phyloP scores from a whole-genome alignment of 2,113 vertebrate genomes.

The Taurulus bubalis region DNA sequence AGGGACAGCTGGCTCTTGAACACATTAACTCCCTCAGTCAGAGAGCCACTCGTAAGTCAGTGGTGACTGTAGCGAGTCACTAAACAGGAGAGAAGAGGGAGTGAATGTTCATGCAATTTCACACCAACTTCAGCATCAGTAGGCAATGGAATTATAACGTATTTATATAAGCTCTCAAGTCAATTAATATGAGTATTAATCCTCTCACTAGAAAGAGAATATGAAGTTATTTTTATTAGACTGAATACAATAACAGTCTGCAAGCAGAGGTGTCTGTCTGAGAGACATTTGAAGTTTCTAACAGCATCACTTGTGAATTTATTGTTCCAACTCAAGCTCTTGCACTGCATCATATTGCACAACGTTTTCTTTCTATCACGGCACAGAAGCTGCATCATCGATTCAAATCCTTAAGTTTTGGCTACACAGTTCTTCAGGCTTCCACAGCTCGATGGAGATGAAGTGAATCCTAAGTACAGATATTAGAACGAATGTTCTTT shows the following conservation, averaged over 20 bases:
- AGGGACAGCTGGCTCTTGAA: constrained; percentile 77
- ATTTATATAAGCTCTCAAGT: constrained; percentile 48
- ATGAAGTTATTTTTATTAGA: constrained; percentile 37
- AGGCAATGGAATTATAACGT: constrained; percentile 22
- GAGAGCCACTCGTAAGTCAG: constrained; percentile 36
- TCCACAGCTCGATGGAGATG: neutral
- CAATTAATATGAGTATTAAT: constrained; percentile 28
- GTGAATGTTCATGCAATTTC: constrained; percentile 60
- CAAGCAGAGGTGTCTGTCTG: neutral
- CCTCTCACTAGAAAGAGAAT: constrained; percentile 24
- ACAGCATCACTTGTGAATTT: constrained; percentile 5
- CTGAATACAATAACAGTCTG: constrained; percentile 2
- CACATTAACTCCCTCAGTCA: constrained; percentile 72
- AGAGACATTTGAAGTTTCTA: constrained; percentile 23
- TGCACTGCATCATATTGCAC: neutral
- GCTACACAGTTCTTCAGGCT: neutral
- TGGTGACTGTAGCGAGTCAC: constrained; percentile 35
- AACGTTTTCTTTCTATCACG: neutral
- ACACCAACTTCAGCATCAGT: constrained; percentile 43
- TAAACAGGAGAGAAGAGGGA: constrained; percentile 38
- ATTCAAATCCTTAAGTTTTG: neutral
- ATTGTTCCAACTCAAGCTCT: neutral
- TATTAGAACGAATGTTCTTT: constrained; percentile 9
- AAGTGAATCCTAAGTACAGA: neutral
- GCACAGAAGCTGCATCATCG: neutral